These are phyloP conservation scores for Hestina assimilis DNA, from an alignment of 1,140 invertebrate genomes.

Conservation along the genomic window DNA sequence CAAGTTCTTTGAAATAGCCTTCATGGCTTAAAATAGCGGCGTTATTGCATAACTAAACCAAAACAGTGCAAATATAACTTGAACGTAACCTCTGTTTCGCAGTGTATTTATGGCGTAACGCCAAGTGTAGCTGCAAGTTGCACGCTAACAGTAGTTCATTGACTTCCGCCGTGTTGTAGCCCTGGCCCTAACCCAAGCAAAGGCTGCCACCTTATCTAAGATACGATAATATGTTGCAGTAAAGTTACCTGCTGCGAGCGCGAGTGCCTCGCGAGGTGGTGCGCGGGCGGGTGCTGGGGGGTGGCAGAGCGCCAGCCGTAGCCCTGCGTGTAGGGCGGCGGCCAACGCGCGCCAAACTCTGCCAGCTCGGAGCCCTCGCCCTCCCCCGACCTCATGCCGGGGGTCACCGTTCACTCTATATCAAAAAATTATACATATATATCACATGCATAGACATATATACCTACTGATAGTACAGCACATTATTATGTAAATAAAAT, in stretches of 20 bases:
- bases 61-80: neutral
- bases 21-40: neutral
- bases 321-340: conserved; percentile 64
- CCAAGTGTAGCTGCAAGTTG: neutral
- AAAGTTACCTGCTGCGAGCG: conserved; percentile 63
- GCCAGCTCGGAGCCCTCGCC: conserved; percentile 76
- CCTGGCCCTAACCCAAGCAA: conserved; percentile 3
- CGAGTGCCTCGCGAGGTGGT: conserved; percentile 70
- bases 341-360: conserved; percentile 72
- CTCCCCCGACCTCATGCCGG: conserved; percentile 79
- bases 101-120: neutral
- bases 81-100: neutral
- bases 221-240: neutral
- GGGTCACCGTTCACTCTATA: conserved; percentile 54
- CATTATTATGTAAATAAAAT: no score
- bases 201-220: neutral
- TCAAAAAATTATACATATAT: conserved; percentile 23
- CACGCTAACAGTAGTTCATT: neutral
- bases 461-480: no score
- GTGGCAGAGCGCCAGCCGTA: conserved; percentile 74
- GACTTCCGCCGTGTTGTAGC: neutral
- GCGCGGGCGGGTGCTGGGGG: conserved; percentile 72
- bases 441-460: neutral
- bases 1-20: neutral
- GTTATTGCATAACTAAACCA: neutral